These are phyloP conservation scores for Leptinotarsa defecta DNA, from an alignment of 1,140 invertebrate species.

Conservation along the genomic window DNA sequence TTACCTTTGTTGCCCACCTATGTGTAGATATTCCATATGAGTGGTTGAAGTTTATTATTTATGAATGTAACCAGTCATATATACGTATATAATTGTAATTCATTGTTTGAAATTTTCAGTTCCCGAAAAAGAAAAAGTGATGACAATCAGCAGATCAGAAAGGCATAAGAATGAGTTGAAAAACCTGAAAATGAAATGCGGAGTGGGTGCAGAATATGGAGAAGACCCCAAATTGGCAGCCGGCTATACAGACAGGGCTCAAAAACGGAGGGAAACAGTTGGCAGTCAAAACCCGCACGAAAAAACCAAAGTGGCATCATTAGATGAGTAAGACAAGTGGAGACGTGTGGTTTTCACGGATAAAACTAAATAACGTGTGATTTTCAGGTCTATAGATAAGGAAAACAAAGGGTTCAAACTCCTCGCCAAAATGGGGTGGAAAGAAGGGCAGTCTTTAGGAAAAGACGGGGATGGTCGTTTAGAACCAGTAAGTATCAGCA, in stretches of 20 bases:
- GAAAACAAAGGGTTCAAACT: slow-evolving; percentile 89
- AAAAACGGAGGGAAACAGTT: slow-evolving; percentile 71
- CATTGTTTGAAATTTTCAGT: neutral
- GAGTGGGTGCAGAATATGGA: slow-evolving; percentile 63
- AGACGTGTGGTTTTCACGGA: neutral
- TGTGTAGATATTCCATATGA: too few relatives aligned
- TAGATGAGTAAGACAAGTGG: slow-evolving; percentile 69
- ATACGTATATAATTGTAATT: too few relatives aligned
- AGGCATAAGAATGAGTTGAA: slow-evolving; percentile 75
- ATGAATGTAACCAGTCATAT: too few relatives aligned
- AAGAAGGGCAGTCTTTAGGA: slow-evolving; percentile 82
- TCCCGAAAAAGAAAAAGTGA: neutral
- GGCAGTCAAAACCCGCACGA: slow-evolving; percentile 82
- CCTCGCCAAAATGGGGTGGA: slow-evolving; percentile 90
- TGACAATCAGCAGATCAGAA: slow-evolving; percentile 37
- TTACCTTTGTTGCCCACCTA: too few relatives aligned
- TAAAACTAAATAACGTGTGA: slow-evolving; percentile 26
- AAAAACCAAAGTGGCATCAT: slow-evolving; percentile 79
- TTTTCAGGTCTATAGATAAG: slow-evolving; percentile 70
- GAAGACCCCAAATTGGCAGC: slow-evolving; percentile 49
- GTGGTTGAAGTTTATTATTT: too few relatives aligned
- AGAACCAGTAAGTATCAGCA: slow-evolving; percentile 74
- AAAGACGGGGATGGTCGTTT: slow-evolving; percentile 72
- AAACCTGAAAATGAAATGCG: slow-evolving; percentile 82
- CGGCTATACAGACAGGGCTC: slow-evolving; percentile 80